Conservation (phyloP, 2,113 vertebrate species). For the Ornithorhynchus anatinus region DNA sequence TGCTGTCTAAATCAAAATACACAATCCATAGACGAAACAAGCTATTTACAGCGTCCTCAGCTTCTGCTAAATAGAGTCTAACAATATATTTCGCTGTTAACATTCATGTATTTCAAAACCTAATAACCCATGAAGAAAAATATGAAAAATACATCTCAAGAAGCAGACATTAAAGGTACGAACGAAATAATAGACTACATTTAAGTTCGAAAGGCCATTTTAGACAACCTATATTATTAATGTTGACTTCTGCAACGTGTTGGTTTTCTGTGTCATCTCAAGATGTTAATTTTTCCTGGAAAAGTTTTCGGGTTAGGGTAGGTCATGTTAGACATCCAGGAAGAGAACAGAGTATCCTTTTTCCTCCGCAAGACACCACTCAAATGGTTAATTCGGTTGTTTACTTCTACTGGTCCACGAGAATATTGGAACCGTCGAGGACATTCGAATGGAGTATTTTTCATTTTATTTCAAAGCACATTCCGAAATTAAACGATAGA, state of each 20-base stretch:
- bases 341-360: not conserved
- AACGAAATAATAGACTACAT: constrained; percentile 56
- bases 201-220: constrained; percentile 61
- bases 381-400: constrained; percentile 13
- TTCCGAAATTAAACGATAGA: constrained; percentile 22
- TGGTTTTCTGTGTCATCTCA: not conserved
- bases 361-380: not conserved
- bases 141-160: constrained; percentile 78
- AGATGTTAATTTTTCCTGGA: not conserved
- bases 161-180: constrained; percentile 61
- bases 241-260: constrained; percentile 13
- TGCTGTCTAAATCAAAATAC: constrained; percentile 59
- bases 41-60: constrained; percentile 54
- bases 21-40: constrained; percentile 60
- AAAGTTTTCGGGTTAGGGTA: constrained; percentile 34
- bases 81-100: constrained; percentile 83
- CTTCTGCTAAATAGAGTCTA: constrained; percentile 84
- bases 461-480: constrained; percentile 11
- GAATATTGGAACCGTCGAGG: constrained; percentile 2
- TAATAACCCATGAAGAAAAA: constrained; percentile 84
- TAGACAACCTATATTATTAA: constrained; percentile 39
- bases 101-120: constrained; percentile 80
- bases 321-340: not conserved
- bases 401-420: constrained; percentile 36
- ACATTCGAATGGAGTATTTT: constrained; percentile 23